phyloP scores from a whole-genome alignment of 2,888 invertebrate species.

The Charanyca ferruginea region DNA sequence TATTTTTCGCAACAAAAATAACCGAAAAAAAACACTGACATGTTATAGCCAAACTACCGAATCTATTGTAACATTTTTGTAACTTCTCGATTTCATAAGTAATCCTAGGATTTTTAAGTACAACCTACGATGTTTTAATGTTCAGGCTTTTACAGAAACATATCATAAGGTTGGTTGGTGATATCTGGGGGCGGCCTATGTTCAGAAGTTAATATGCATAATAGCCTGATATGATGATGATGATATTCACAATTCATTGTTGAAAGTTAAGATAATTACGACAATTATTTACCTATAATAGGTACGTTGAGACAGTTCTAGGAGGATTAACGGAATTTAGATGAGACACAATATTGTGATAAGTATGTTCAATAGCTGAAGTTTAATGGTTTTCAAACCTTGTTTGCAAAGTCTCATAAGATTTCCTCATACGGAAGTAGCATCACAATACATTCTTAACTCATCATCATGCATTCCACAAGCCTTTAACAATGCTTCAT shows the following conservation, averaged over 20 bases:
- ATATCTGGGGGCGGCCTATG: no score
- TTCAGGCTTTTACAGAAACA: no score
- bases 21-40: constrained; percentile 6
- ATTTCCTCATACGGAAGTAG: constrained; percentile 23
- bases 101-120: no score
- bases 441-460: constrained; percentile 34
- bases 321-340: background rate
- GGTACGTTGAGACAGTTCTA: background rate
- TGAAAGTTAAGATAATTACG: constrained; percentile 9
- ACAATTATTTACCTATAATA: no score
- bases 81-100: constrained; percentile 8
- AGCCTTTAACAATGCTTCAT: constrained; percentile 56
- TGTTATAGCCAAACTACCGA: constrained; percentile 33
- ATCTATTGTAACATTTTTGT: constrained; percentile 35
- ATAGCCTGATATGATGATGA: no score
- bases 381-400: background rate
- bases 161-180: no score
- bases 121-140: background rate
- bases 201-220: no score
- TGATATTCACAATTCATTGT: constrained; percentile 10
- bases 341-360: background rate
- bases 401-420: constrained; percentile 2
- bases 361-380: background rate
- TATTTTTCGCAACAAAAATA: constrained; percentile 36
- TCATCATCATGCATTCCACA: constrained; percentile 58